Evolutionary conservation across 2,888 invertebrate genomes (phyloP), one percentile per base, ranked within the genome.

Genomic region (Alentia gelatinosa): DNA sequence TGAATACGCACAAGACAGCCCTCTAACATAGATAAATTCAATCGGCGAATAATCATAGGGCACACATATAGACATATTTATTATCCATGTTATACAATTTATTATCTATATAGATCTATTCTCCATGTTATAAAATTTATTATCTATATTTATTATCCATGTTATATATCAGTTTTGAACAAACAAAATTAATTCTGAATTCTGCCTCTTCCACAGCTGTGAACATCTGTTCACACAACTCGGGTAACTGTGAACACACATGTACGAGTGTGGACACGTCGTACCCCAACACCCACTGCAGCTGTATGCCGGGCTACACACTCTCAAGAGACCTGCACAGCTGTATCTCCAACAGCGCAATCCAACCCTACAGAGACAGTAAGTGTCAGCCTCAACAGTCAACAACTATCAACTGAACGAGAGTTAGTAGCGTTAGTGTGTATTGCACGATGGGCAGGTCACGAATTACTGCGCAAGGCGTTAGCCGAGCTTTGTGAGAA

Each of bases 181-280:
- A n/a, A n/a, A n/a, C n/a, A n/a, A n/a, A n/a, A n/a, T n/a, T n/a
- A n/a, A n/a, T n/a, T n/a, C n/a, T n/a, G n/a, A n/a, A n/a, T n/a
- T 75, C 33, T 75, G 26, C 26, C 33, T 83, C 19, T 19, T 83
- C 26, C n/a, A 5, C 50, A 86, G 86, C 26, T 47, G 86, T 86
- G 42, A 50, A 86, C 30, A 50, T 86, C 42, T 86, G 86, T 30
- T 30, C 42, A 9, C 47, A 86, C 47, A 86, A 86, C 86, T 47
- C 42, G 4, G 86, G 86, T 30, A 42, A 42, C 47, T 86, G 86
- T 50, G 86, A 86, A 19, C 86, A 86, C 50, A 50, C 26, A 0
- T 86, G 86, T 33, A 86, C 42, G 12, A 4, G 0, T 0, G 86
- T 86, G 4, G 33, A 1, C 7, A 42, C 47, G 0, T 26, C 30